Evolutionary conservation across 2,888 invertebrate species (phyloP).

Genomic region (Eristalis arbustorum): DNA sequence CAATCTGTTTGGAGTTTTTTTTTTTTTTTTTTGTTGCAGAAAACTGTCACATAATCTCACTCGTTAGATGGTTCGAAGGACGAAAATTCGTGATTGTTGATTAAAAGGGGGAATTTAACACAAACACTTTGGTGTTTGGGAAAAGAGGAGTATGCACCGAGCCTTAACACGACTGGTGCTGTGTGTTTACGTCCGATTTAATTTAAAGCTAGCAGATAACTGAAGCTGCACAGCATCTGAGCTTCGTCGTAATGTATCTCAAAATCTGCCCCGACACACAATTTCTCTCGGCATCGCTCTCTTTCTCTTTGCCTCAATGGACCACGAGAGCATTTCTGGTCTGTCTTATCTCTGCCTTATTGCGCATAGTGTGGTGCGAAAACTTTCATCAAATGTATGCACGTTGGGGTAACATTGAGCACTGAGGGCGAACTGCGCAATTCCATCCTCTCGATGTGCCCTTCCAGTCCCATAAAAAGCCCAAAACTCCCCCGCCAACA

Average conservation of each 20-base stretch:
- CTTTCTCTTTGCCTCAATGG: background rate
- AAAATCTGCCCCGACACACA: slow-evolving; percentile 2
- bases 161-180: slow-evolving; percentile 3
- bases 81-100: slow-evolving; percentile 1
- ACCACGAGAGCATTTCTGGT: background rate
- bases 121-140: slow-evolving; percentile 21
- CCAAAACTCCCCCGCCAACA: background rate
- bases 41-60: slow-evolving; percentile 23
- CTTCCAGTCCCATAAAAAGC: background rate
- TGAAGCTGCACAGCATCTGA: slow-evolving; percentile 72
- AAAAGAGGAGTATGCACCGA: slow-evolving; percentile 1
- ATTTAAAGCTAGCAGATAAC: slow-evolving; percentile 78
- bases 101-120: background rate
- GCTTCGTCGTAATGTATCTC: slow-evolving; percentile 44
- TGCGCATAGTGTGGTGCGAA: background rate
- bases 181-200: slow-evolving; percentile 76
- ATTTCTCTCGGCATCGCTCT: background rate
- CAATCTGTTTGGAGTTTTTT: slow-evolving; percentile 35
- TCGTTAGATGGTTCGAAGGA: background rate
- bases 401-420: background rate
- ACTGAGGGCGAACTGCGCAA: background rate
- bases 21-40: background rate
- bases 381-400: background rate
- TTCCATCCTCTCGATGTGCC: background rate
- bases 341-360: background rate